Conservation (phyloP, 2,888 invertebrate species). For the Netelia melanura region DNA sequence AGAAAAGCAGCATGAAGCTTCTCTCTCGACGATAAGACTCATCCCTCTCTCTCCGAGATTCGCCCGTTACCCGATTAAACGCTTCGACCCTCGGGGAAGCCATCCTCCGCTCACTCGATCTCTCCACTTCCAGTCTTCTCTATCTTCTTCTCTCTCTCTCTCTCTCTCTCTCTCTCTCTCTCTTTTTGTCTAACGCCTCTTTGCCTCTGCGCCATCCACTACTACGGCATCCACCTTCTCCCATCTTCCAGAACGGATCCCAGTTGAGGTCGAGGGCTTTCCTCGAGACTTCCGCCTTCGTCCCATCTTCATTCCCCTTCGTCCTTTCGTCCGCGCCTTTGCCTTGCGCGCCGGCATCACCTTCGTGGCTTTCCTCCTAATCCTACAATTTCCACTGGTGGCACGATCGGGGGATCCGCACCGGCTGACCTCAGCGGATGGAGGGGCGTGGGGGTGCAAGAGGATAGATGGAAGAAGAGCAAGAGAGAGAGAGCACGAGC, state of each 20-base stretch:
- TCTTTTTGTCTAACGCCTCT: background rate
- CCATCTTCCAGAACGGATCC: conserved; percentile 33
- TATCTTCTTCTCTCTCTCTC: conserved; percentile 39
- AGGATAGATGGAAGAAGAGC: conserved; percentile 1
- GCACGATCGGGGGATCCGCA: conserved; percentile 54
- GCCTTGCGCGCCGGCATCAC: conserved; percentile 14
- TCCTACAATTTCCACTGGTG: conserved; percentile 65
- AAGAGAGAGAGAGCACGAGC: conserved; percentile 7
- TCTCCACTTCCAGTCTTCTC: conserved; percentile 38
- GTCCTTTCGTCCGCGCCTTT: conserved; percentile 27
- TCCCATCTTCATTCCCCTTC: conserved; percentile 15
- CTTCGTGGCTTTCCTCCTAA: conserved; percentile 64
- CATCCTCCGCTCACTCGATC: conserved; percentile 36
- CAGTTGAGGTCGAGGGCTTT: conserved; percentile 41
- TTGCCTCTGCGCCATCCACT: conserved; percentile 19
- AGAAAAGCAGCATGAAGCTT: conserved; percentile 39
- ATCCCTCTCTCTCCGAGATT: conserved; percentile 56
- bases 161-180: conserved; percentile 50
- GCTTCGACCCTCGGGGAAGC: conserved; percentile 57
- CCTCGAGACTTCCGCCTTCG: conserved; percentile 39
- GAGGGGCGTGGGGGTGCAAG: background rate
- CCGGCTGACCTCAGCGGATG: conserved; percentile 45
- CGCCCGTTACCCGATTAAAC: conserved; percentile 71
- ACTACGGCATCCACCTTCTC: conserved; percentile 34
- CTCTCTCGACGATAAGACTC: conserved; percentile 56